Percentiles rank a stretch among this genome's conserved stretches.
Conservation (phyloP, 2,797 vertebrate genomes). For the Sebastes iracundus region DNA sequence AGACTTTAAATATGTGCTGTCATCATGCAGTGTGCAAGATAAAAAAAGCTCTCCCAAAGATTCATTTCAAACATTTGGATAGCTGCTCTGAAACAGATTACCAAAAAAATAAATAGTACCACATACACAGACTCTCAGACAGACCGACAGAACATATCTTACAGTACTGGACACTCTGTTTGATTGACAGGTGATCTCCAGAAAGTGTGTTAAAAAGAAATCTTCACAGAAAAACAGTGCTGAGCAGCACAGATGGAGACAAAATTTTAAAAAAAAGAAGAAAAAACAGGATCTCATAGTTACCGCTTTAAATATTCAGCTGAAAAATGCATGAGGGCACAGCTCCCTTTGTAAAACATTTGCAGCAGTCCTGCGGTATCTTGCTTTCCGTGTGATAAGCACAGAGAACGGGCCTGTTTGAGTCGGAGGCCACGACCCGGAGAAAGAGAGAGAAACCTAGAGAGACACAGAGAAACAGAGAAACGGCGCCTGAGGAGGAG, state of each 20-base stretch:
- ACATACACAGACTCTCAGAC: background rate
- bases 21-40: background rate
- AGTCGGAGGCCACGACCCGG: conserved; percentile 41
- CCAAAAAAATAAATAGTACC: background rate
- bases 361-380: conserved; percentile 25
- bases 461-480: conserved; percentile 17
- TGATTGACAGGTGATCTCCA: background rate
- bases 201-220: background rate
- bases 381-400: conserved; percentile 25
- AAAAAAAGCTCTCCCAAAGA: background rate
- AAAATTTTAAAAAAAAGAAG: background rate
- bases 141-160: background rate
- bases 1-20: background rate
- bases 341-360: conserved; percentile 49
- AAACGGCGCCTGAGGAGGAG: conserved; percentile 8
- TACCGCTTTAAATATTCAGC: conserved; percentile 30
- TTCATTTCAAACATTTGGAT: background rate
- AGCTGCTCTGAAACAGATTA: background rate
- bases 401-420: conserved; percentile 1
- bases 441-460: conserved; percentile 1
- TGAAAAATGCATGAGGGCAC: conserved; percentile 51
- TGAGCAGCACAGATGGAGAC: conserved; percentile 3
- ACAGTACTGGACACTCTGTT: background rate
- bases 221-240: background rate
- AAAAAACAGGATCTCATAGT: background rate